Evolutionary conservation across 2,113 vertebrate species (phyloP).

Genomic region (Lethenteron reissneri): DNA sequence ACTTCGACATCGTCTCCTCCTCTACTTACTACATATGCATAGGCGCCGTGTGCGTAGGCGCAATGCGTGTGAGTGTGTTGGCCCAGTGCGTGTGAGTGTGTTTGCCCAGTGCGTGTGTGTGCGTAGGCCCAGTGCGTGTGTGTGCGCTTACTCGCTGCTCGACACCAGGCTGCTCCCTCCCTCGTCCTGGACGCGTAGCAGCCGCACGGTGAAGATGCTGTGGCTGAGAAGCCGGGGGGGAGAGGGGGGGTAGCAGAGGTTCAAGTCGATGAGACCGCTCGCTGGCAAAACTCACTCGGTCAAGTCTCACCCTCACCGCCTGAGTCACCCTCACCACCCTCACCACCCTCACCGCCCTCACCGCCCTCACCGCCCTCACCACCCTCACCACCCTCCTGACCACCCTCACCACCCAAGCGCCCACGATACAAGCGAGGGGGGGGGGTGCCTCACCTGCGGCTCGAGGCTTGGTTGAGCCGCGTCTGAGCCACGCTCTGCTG

Average conservation of each 20-base stretch:
- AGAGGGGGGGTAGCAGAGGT: neutral
- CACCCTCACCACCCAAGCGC: neutral
- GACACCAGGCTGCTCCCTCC: neutral
- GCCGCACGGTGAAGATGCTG: neutral
- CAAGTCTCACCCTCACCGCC: too few species aligned
- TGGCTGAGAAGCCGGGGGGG: neutral
- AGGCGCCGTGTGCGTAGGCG: neutral
- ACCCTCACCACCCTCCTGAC: neutral
- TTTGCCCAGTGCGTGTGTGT: neutral
- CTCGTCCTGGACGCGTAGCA: neutral
- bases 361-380: too few species aligned
- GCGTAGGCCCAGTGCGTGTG: too few species aligned
- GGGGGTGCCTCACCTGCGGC: neutral
- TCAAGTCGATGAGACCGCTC: too few species aligned
- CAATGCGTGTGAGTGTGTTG: neutral
- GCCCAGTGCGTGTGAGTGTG: neutral
- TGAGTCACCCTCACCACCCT: too few species aligned
- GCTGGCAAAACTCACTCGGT: too few species aligned
- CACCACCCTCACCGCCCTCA: too few species aligned
- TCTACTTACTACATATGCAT: too few species aligned
- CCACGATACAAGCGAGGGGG: neutral
- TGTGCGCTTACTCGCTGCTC: neutral
- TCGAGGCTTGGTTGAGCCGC: slow-evolving; percentile 1
- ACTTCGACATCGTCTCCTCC: too few species aligned
- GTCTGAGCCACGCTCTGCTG: neutral